Evolutionary conservation across 2,797 vertebrate genomes (phyloP).

Genomic region (Catamblyrhynchus diadema): DNA sequence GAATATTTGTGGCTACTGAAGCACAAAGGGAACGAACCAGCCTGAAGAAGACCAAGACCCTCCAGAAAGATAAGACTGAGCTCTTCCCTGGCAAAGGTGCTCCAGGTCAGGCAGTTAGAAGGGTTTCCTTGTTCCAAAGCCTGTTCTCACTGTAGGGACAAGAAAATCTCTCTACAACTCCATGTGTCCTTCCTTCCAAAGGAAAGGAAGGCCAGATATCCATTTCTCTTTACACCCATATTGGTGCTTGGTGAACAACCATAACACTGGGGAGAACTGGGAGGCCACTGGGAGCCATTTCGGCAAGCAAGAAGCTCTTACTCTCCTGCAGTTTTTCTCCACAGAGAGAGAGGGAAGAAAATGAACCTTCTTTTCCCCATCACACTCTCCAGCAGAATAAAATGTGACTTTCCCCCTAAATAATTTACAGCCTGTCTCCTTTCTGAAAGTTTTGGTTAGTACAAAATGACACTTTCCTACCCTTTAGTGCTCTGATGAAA

Average conservation of each 20-base stretch:
- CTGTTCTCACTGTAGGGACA: background rate
- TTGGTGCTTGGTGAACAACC: background rate
- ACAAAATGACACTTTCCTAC: conserved; percentile 54
- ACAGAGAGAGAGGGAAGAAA: background rate
- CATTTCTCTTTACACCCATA: background rate
- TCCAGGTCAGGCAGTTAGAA: background rate
- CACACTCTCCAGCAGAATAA: conserved; percentile 56
- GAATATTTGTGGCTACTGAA: background rate
- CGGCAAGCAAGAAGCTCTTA: background rate
- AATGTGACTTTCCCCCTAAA: conserved; percentile 71
- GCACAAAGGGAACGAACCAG: background rate
- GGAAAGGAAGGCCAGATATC: background rate
- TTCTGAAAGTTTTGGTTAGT: conserved; percentile 52
- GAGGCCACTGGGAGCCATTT: background rate
- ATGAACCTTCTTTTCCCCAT: background rate
- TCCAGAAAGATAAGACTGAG: background rate
- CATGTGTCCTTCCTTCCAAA: background rate
- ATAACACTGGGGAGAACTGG: background rate
- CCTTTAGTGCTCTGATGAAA: conserved; percentile 67
- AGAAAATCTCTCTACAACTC: background rate
- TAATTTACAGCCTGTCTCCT: conserved; percentile 67
- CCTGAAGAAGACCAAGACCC: background rate
- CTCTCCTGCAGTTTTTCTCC: background rate
- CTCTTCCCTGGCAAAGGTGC: background rate
- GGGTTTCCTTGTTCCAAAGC: background rate